Evolutionary conservation across 1,140 invertebrate species (phyloP).

Genomic region (Vanessa atalanta): DNA sequence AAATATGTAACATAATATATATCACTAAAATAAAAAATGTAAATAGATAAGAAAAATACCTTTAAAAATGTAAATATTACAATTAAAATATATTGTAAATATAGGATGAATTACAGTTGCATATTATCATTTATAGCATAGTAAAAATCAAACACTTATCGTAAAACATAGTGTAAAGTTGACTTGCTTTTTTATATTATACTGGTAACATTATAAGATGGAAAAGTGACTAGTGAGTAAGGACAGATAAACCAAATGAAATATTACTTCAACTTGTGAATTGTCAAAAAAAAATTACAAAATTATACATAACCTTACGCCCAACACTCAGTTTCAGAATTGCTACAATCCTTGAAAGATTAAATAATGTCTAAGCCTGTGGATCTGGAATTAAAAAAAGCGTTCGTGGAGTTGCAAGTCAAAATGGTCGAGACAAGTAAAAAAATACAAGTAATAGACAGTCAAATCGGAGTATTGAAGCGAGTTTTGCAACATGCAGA

Average conservation of each 20-base stretch:
- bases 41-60: no score
- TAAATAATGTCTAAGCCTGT: slow-evolving; percentile 63
- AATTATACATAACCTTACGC: slow-evolving; percentile 12
- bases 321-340: neutral
- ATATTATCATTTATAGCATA: no score
- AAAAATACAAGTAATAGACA: slow-evolving; percentile 89
- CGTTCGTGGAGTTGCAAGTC: slow-evolving; percentile 91
- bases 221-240: neutral
- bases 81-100: no score
- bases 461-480: slow-evolving; percentile 88
- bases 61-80: no score
- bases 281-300: neutral
- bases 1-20: no score
- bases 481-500: slow-evolving; percentile 86
- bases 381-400: slow-evolving; percentile 85
- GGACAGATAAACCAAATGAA: slow-evolving; percentile 8
- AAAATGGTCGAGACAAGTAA: slow-evolving; percentile 91
- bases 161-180: no score
- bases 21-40: no score
- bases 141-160: no score
- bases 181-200: no score
- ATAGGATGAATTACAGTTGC: no score
- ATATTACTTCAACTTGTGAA: neutral
- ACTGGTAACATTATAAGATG: no score
- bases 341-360: neutral